Conservation (phyloP, 2,797 vertebrate genomes). For the Holocentrus rufus region DNA sequence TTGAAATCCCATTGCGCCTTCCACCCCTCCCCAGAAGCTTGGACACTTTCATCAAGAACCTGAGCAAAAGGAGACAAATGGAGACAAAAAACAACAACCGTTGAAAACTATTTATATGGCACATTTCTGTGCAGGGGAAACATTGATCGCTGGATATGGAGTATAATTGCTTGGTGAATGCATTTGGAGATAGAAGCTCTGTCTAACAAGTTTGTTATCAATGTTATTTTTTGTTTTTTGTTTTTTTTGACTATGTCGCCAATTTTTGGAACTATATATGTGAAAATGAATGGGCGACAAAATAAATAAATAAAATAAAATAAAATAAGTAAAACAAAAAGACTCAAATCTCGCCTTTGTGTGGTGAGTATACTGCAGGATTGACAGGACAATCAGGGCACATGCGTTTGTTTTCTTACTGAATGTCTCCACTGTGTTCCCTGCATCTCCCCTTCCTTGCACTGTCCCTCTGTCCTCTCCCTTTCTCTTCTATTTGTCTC, state of each 20-base stretch:
- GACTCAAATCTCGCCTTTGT: constrained; percentile 15
- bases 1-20: constrained; percentile 5
- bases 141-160: constrained; percentile 8
- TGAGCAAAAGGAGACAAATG: constrained; percentile 21
- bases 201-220: constrained; percentile 28
- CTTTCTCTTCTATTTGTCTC: constrained; percentile 10
- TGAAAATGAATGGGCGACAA: constrained; percentile 7
- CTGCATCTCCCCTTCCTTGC: constrained; percentile 26
- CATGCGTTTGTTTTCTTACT: constrained; percentile 36
- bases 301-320: background rate
- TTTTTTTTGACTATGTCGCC: constrained; percentile 13
- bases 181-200: constrained; percentile 19
- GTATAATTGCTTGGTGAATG: constrained; percentile 10
- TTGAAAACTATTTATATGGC: background rate
- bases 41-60: constrained; percentile 44
- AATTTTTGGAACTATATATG: constrained; percentile 21
- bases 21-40: constrained; percentile 19
- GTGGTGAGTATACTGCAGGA: constrained; percentile 19
- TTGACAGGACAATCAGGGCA: constrained; percentile 43
- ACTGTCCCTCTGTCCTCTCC: constrained; percentile 9
- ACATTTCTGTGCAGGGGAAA: background rate
- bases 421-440: constrained; percentile 53
- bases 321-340: too few relatives aligned
- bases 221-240: background rate
- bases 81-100: background rate